phyloP scores from a whole-genome alignment of 2,797 vertebrate species.

The Cossypha heuglini region DNA sequence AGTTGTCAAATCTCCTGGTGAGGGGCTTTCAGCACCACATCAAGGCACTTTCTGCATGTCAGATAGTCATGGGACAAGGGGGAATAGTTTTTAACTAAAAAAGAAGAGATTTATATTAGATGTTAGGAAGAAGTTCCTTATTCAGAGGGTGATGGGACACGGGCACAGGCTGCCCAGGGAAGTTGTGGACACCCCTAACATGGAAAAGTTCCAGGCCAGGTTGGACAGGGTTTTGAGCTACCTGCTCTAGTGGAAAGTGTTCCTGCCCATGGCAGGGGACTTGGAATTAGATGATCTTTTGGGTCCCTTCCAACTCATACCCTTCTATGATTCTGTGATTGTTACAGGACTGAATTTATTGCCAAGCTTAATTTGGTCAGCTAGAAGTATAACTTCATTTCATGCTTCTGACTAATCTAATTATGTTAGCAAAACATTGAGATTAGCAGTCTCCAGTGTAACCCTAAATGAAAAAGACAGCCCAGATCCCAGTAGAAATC shows the following conservation, averaged over 20 bases:
- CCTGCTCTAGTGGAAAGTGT: not conserved
- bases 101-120: not conserved
- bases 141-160: not conserved
- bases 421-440: not conserved
- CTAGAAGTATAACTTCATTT: constrained; percentile 11
- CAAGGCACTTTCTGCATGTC: not conserved
- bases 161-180: not conserved
- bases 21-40: not conserved
- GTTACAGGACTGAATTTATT: not conserved
- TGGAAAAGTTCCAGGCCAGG: not conserved
- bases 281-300: not conserved
- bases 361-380: not conserved
- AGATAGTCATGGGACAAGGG: not conserved
- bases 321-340: not conserved
- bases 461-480: constrained; percentile 1
- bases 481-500: not conserved
- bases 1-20: not conserved
- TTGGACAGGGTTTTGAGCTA: not conserved
- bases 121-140: not conserved
- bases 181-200: not conserved
- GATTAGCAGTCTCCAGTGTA: not conserved
- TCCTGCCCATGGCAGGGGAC: not conserved
- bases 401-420: constrained; percentile 1
- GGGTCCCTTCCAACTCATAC: not conserved
- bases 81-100: not conserved